Conservation (phyloP, 2,113 vertebrate species). For the Balaenoptera acutorostrata region DNA sequence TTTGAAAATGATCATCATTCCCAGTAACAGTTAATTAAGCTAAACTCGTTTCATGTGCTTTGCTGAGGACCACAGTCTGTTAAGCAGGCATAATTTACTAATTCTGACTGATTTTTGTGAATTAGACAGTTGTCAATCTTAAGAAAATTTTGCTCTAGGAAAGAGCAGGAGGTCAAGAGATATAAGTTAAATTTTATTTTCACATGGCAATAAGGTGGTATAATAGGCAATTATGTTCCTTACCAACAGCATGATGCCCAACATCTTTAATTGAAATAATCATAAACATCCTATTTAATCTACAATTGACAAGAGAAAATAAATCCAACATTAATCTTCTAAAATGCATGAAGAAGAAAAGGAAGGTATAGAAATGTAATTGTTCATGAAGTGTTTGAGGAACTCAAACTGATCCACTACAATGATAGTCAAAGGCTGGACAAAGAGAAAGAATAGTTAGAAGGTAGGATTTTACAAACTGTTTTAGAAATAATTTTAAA, state of each 20-base stretch:
- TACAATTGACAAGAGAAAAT: not conserved
- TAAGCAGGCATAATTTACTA: conserved; percentile 59
- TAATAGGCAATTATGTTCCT: not conserved
- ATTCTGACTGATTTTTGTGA: conserved; percentile 42
- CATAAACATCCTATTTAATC: not conserved
- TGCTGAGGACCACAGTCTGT: conserved; percentile 59
- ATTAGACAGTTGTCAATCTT: conserved; percentile 4
- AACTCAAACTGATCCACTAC: not conserved
- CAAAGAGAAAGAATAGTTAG: not conserved
- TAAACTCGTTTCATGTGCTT: conserved; percentile 68
- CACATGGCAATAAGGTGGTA: not conserved
- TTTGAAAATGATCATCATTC: conserved; percentile 71
- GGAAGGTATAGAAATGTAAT: not conserved
- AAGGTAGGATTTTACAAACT: not conserved
- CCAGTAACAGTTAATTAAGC: conserved; percentile 70
- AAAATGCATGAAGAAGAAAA: not conserved
- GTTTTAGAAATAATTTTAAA: not conserved
- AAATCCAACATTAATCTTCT: not conserved
- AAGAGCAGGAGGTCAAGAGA: not conserved
- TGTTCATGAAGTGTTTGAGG: too few species aligned
- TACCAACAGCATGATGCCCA: not conserved
- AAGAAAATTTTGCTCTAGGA: conserved; percentile 10
- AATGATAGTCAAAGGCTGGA: not conserved
- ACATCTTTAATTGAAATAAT: conserved; percentile 13
- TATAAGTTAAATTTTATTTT: not conserved